A percentile compares a stretch with the other conserved stretches of the same genome.
These are phyloP conservation scores for Lamprotornis superbus DNA, from an alignment of 2,113 vertebrate genomes.

Conservation along the genomic window DNA sequence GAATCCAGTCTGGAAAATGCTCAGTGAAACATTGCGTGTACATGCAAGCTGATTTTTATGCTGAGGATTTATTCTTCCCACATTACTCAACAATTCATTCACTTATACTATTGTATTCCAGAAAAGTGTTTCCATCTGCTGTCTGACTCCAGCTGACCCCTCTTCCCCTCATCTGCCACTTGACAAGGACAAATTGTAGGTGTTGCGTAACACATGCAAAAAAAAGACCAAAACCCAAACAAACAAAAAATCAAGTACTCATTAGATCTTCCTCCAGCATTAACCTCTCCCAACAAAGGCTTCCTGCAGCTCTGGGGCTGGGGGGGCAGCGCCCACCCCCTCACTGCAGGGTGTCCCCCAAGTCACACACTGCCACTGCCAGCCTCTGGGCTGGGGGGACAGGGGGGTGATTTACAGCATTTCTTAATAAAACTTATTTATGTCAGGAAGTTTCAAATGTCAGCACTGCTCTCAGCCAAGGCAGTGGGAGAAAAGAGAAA, in stretches of 20 bases:
- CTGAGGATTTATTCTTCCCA: constrained; percentile 53
- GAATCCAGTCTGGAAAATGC: neutral
- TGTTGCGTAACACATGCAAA: constrained; percentile 40
- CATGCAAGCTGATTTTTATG: constrained; percentile 6
- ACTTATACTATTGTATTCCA: constrained; percentile 69
- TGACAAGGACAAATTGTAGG: constrained; percentile 56
- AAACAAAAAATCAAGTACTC: constrained; percentile 33
- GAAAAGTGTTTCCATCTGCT: constrained; percentile 81
- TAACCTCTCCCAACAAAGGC: neutral
- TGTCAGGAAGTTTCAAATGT: constrained; percentile 40
- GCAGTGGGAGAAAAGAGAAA: neutral
- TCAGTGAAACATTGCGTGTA: accelerated
- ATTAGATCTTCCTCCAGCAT: constrained; percentile 43
- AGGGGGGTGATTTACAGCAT: neutral
- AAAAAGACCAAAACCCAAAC: constrained; percentile 36
- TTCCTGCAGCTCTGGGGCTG: constrained; percentile 18
- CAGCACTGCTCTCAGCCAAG: neutral
- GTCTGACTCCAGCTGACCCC: constrained; percentile 72
- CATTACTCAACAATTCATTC: constrained; percentile 62
- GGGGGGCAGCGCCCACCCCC: neutral
- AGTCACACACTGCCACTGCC: neutral
- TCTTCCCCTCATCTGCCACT: constrained; percentile 30
- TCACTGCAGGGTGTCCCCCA: neutral
- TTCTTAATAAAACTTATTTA: constrained; percentile 17
- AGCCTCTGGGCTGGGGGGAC: neutral